These are phyloP conservation scores for Acanthosepion lycidas DNA, from an alignment of 2,888 invertebrate genomes.

Conservation along the genomic window DNA sequence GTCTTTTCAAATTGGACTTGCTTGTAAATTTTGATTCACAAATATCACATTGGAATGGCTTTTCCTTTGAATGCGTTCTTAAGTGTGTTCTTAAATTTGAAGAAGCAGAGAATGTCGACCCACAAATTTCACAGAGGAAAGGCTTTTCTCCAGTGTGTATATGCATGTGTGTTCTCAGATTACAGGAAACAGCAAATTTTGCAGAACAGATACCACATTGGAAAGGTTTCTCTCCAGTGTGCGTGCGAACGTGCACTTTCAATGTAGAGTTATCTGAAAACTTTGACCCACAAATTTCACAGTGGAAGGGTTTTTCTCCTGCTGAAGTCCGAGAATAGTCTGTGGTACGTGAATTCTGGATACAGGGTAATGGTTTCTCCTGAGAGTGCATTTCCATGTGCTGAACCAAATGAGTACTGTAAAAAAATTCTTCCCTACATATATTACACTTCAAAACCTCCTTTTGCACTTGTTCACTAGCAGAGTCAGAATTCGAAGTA, in stretches of 20 bases:
- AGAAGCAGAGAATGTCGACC: background rate
- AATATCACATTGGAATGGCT: constrained; percentile 23
- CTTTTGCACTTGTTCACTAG: background rate
- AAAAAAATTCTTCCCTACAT: background rate
- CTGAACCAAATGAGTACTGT: background rate
- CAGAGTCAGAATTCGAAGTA: background rate
- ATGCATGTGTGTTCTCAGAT: background rate
- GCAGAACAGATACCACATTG: background rate
- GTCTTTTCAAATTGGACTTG: background rate
- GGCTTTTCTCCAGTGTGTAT: background rate
- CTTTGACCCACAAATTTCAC: constrained; percentile 10
- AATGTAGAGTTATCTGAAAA: background rate
- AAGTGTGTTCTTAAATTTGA: background rate
- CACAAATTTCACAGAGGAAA: background rate
- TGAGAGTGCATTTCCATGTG: background rate
- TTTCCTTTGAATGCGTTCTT: background rate
- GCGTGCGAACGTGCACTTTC: background rate
- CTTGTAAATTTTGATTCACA: background rate
- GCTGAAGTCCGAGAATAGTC: background rate
- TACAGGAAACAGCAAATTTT: background rate
- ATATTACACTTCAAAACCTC: background rate
- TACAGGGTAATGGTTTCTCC: background rate
- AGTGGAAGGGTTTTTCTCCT: constrained; percentile 35
- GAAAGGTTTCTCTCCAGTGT: constrained; percentile 33
- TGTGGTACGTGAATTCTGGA: background rate